These are phyloP conservation scores for Oasisia sp. DNA, from an alignment of 2,888 invertebrate species.

Conservation along the genomic window DNA sequence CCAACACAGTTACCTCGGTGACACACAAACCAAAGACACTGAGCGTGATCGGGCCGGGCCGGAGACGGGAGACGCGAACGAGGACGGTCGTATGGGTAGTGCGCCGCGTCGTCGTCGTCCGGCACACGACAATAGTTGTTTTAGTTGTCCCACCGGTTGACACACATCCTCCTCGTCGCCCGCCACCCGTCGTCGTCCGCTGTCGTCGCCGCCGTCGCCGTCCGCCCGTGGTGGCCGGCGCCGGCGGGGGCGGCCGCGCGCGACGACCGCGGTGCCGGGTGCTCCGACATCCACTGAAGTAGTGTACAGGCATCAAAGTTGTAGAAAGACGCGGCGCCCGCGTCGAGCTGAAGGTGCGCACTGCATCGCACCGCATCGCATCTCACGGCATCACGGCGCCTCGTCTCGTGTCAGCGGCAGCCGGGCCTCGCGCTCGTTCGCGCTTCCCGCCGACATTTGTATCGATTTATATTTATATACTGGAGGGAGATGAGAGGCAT, in stretches of 20 bases:
- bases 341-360: not conserved
- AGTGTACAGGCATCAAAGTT: slow-evolving; percentile 17
- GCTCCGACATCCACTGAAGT: not conserved
- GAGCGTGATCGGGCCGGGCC: slow-evolving; percentile 13
- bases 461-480: slow-evolving; percentile 17
- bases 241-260: not conserved
- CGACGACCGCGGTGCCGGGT: not conserved
- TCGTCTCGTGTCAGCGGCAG: not conserved
- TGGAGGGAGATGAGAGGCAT: not conserved
- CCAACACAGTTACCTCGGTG: slow-evolving; percentile 17
- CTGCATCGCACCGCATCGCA: too few relatives aligned
- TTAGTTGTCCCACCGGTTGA: slow-evolving; percentile 5
- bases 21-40: slow-evolving; percentile 5
- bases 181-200: not conserved
- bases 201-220: not conserved
- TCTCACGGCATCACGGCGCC: too few relatives aligned
- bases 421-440: not conserved
- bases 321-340: slow-evolving; percentile 17
- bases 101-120: not conserved
- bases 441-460: not conserved
- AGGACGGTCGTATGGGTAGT: not conserved
- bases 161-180: slow-evolving; percentile 10
- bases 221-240: not conserved
- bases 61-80: slow-evolving; percentile 1
- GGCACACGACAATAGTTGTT: slow-evolving; percentile 7